Percentiles rank a stretch among this genome's conserved stretches.
Conservation (phyloP, 1,140 invertebrate genomes). For the Drosophila willistoni region DNA sequence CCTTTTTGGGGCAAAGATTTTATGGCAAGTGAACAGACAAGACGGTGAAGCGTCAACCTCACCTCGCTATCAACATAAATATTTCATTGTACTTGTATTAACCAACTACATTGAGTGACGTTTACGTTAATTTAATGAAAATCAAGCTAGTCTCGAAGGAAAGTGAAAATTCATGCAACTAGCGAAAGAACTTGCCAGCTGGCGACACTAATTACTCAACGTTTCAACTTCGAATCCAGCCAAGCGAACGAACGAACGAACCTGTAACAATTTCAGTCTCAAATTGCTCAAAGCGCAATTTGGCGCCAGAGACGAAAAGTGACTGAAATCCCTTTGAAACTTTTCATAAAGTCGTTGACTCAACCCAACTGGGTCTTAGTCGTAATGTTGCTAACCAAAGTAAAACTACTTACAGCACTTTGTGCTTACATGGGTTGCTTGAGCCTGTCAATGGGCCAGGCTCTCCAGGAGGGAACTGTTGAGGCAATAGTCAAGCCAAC, state of each 20-base stretch:
- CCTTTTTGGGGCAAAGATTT: constrained; percentile 9
- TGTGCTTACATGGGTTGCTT: constrained; percentile 28
- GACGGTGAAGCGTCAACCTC: neutral
- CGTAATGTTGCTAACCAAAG: constrained; percentile 54
- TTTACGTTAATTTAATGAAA: constrained; percentile 33
- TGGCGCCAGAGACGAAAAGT: constrained; percentile 47
- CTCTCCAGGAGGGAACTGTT: constrained; percentile 25
- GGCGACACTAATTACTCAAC: constrained; percentile 75
- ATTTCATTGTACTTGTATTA: constrained; percentile 8
- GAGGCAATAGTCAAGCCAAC: constrained; percentile 2
- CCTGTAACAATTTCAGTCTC: constrained; percentile 63
- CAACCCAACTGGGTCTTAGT: constrained; percentile 49
- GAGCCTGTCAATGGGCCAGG: constrained; percentile 7
- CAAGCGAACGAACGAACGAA: constrained; percentile 60
- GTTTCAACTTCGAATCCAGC: constrained; percentile 31
- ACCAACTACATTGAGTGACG: neutral
- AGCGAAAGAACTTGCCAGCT: constrained; percentile 55
- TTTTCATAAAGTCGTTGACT: constrained; percentile 71
- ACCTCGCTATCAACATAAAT: constrained; percentile 13
- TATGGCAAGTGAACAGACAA: neutral
- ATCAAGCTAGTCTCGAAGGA: constrained; percentile 10
- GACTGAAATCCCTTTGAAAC: constrained; percentile 15
- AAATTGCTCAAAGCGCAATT: constrained; percentile 76
- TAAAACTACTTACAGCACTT: constrained; percentile 39
- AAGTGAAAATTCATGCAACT: constrained; percentile 47